Percentiles rank a stretch among this genome's conserved stretches.
Conservation (phyloP, 2,888 invertebrate species). For the Pantelozetes paolii region DNA sequence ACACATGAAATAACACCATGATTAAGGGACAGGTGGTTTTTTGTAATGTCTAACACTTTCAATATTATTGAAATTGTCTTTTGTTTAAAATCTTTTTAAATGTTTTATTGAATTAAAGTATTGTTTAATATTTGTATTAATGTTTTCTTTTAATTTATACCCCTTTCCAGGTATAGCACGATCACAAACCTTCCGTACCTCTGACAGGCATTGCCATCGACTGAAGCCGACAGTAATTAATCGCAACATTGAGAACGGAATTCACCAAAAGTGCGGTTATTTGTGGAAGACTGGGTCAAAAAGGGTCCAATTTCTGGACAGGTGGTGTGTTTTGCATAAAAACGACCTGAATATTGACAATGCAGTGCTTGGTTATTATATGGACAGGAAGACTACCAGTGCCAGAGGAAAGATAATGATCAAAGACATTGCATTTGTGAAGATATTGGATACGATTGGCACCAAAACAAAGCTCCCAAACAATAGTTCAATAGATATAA, state of each 20-base stretch:
- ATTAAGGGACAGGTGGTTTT: too few relatives aligned
- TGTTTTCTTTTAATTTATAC: too few relatives aligned
- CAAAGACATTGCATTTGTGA: constrained; percentile 30
- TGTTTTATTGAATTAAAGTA: too few relatives aligned
- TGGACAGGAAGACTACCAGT: constrained; percentile 25
- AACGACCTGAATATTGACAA: constrained; percentile 1
- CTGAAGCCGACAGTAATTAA: background rate
- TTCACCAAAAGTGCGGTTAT: constrained; percentile 36
- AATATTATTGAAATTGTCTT: too few relatives aligned
- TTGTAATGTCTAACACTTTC: too few relatives aligned
- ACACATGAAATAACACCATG: too few relatives aligned
- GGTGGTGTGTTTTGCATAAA: constrained; percentile 39
- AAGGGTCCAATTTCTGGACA: constrained; percentile 12
- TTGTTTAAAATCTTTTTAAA: too few relatives aligned
- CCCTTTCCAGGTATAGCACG: background rate
- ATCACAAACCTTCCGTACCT: background rate
- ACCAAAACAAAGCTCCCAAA: constrained; percentile 37
- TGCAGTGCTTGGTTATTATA: constrained; percentile 33
- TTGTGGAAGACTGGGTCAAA: constrained; percentile 39
- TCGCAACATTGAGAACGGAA: background rate
- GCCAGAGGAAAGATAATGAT: constrained; percentile 35
- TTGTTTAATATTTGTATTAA: too few relatives aligned
- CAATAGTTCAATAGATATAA: background rate
- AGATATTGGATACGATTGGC: background rate
- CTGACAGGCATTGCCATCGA: background rate